Base-by-base conservation (phyloP, 2,888 invertebrate species). In the Cylloceria caligata region DNA sequence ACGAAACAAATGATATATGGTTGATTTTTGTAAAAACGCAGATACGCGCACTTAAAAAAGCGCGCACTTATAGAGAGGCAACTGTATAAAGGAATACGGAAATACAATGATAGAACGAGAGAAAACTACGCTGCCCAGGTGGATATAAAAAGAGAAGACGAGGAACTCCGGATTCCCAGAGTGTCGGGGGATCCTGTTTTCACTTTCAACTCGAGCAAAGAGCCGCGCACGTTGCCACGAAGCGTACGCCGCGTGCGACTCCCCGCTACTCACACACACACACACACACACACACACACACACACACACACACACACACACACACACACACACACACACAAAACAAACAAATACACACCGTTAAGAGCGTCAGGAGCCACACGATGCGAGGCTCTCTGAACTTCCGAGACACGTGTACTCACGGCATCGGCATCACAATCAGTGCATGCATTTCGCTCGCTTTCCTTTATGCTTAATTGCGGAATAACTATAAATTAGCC, bases 391-490 rank as follows among this genome's bases (percentile, higher is more conserved):
- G 45, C 24, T 49, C 52, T 11, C 49, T 49, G 49, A 21, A 49
- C 19, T 47, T 9, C 9, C 27, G 47, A 42, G 65, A 77, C 67
- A 73, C 73, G 74, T 79, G 81, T 67, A 45, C 71, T 34, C 64
- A 7, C 68, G 76, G 83, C 73, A 86, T 86, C 68, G 76, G 83
- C 73, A 86, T 86, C 82, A 86, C 86, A 87, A 88, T 86, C 86
- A 85, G 85, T 86, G 86, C 86, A 84, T 84, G 84, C 83, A 86
- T 87, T 87, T 87, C 86, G 87, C 88, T 85, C 86, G 83, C 87
- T 88, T 88, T 87, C 88, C 84, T 88, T 86, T 86, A 86, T 84
- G 85, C 85, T 87, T 88, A 87, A 88, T 88, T 87, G 84, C 86
- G 83, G 80, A 84, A 85, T 85, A 83, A 83, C 81, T 75, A 84